phyloP scores from a whole-genome alignment of 2,113 vertebrate genomes.

The Xenopus borealis region DNA sequence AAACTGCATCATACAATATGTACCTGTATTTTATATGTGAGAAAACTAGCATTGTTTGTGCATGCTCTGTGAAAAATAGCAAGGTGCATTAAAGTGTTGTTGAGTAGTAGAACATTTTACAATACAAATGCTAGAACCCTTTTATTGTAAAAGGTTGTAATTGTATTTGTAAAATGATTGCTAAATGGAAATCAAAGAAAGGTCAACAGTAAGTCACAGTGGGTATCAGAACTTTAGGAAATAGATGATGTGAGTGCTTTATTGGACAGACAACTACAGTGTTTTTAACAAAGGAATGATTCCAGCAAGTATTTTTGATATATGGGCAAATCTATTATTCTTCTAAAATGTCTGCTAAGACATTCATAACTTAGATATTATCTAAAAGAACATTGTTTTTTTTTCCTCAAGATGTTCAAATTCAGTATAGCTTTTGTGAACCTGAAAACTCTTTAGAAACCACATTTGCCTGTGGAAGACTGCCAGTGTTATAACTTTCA shows the following conservation, averaged over 20 bases:
- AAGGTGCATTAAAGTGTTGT: conserved; percentile 27
- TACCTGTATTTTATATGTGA: no score
- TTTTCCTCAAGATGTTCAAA: no score
- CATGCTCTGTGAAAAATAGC: conserved; percentile 42
- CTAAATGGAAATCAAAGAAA: conserved; percentile 53
- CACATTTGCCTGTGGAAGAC: no score
- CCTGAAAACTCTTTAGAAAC: no score
- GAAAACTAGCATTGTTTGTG: no score
- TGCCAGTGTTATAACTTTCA: no score
- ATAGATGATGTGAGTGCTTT: conserved; percentile 49
- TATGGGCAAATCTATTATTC: conserved; percentile 45
- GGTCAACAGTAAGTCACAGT: conserved; percentile 50
- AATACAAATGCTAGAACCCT: conserved; percentile 15
- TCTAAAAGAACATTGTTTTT: neutral
- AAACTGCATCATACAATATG: neutral
- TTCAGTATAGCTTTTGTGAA: no score
- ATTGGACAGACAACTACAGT: conserved; percentile 48
- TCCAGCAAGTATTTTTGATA: conserved; percentile 54
- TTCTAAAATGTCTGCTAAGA: conserved; percentile 5
- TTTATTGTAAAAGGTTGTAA: conserved; percentile 45
- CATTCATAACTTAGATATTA: conserved; percentile 42
- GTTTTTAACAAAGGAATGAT: conserved; percentile 54
- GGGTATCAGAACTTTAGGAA: conserved; percentile 45
- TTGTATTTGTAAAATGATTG: conserved; percentile 46
- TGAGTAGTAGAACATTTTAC: conserved; percentile 45